Conservation (phyloP, 2,888 invertebrate species). For the Ennomos erosarius region DNA sequence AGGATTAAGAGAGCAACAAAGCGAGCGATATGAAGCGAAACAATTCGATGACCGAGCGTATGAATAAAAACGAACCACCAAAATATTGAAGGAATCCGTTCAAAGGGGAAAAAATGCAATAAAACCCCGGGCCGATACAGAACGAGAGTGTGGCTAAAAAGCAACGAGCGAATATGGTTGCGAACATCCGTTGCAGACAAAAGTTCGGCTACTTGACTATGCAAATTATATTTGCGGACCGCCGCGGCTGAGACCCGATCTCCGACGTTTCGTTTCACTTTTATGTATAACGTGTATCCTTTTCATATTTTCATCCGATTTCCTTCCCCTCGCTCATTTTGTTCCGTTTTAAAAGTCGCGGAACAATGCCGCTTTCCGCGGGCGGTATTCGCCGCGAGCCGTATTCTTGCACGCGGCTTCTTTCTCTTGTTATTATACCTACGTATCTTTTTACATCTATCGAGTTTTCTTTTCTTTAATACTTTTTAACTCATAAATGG, state of each 20-base stretch:
- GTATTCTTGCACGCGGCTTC: conserved; percentile 79
- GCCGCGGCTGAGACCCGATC: conserved; percentile 80
- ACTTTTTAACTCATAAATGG: conserved; percentile 84
- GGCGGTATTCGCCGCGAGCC: conserved; percentile 81
- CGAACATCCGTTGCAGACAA: conserved; percentile 83
- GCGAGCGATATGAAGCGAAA: conserved; percentile 75
- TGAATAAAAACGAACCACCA: conserved; percentile 83
- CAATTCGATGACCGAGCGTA: conserved; percentile 81
- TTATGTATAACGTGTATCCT: conserved; percentile 82
- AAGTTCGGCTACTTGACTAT: conserved; percentile 84
- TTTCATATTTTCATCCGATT: conserved; percentile 86
- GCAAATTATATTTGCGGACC: conserved; percentile 86
- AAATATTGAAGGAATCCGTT: conserved; percentile 85
- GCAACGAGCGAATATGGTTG: conserved; percentile 83
- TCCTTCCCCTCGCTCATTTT: conserved; percentile 83
- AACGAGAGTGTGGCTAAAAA: conserved; percentile 83
- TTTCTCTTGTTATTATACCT: conserved; percentile 76
- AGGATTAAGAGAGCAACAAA: conserved; percentile 64
- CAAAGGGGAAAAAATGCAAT: conserved; percentile 84
- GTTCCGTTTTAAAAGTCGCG: conserved; percentile 82
- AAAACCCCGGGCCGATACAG: conserved; percentile 78
- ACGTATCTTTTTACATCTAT: conserved; percentile 78
- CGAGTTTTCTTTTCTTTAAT: conserved; percentile 83
- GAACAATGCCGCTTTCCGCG: conserved; percentile 82
- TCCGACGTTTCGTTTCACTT: conserved; percentile 83